A percentile compares a stretch with the other conserved stretches of the same genome.
phyloP scores from a whole-genome alignment of 2,888 invertebrate species.

The Oscheius sp. region DNA sequence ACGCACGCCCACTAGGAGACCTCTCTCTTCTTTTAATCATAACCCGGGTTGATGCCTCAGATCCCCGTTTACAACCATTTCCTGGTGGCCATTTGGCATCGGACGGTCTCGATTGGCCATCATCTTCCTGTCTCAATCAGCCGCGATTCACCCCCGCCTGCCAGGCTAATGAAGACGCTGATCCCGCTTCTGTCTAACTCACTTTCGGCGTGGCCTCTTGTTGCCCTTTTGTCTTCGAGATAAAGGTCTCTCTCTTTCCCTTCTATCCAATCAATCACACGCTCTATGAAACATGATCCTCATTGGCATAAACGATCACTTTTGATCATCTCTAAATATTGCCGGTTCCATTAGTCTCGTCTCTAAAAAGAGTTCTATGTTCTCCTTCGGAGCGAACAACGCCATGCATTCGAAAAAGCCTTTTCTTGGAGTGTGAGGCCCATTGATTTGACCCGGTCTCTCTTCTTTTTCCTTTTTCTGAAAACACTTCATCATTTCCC shows the following conservation, averaged over 20 bases:
- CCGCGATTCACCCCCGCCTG: constrained; percentile 27
- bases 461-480: no score
- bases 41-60: no score
- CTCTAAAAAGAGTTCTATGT: no score
- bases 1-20: neutral
- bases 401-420: no score
- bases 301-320: neutral
- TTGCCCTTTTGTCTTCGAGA: constrained; percentile 19
- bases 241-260: neutral
- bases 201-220: neutral
- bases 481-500: no score
- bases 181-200: constrained; percentile 14
- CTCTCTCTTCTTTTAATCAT: neutral
- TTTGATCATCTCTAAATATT: neutral
- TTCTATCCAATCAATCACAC: neutral
- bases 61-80: neutral
- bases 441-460: constrained; percentile 1
- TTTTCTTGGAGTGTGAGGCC: no score
- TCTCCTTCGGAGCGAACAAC: no score
- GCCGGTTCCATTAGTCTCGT: no score
- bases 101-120: constrained; percentile 18
- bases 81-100: constrained; percentile 2
- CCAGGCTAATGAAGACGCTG: constrained; percentile 13
- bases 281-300: neutral
- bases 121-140: constrained; percentile 36